Conservation (phyloP, 2,797 vertebrate genomes). For the Lophius americanus region DNA sequence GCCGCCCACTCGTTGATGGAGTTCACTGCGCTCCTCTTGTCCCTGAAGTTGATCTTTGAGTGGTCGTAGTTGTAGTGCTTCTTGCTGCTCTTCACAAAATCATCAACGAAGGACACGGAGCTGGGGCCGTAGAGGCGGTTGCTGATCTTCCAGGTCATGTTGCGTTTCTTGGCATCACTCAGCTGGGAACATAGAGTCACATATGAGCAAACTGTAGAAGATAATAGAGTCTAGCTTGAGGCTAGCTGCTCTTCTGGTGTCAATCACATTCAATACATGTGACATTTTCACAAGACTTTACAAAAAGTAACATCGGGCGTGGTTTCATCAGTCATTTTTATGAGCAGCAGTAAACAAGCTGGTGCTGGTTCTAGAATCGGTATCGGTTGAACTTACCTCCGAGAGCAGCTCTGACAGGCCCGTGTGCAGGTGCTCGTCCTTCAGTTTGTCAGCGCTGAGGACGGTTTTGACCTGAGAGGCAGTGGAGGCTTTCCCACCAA, state of each 20-base stretch:
- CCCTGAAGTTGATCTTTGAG: slow-evolving; percentile 95
- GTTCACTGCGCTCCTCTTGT: slow-evolving; percentile 93
- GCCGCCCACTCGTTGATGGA: slow-evolving; percentile 97
- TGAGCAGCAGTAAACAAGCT: too few relatives aligned
- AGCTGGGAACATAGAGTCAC: slow-evolving; percentile 59
- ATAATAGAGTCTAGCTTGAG: not conserved
- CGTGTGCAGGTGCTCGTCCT: slow-evolving; percentile 88
- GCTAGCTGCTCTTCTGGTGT: too few relatives aligned
- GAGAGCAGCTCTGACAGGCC: slow-evolving; percentile 92
- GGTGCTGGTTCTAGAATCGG: too few relatives aligned
- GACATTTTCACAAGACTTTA: too few relatives aligned
- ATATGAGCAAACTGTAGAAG: not conserved
- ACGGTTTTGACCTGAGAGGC: slow-evolving; percentile 92
- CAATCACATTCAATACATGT: too few relatives aligned
- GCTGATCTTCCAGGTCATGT: slow-evolving; percentile 95
- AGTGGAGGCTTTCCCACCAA: slow-evolving; percentile 88
- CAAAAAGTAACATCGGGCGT: too few relatives aligned
- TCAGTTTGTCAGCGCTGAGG: slow-evolving; percentile 88
- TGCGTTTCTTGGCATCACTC: slow-evolving; percentile 88
- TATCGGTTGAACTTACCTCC: slow-evolving; percentile 60
- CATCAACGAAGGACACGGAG: slow-evolving; percentile 89
- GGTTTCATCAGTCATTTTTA: too few relatives aligned
- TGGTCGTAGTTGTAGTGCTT: slow-evolving; percentile 96
- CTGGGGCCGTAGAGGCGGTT: slow-evolving; percentile 93
- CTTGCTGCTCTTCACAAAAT: slow-evolving; percentile 96